Conservation (phyloP, 2,888 invertebrate species). For the Dicroscelio sp. region DNA sequence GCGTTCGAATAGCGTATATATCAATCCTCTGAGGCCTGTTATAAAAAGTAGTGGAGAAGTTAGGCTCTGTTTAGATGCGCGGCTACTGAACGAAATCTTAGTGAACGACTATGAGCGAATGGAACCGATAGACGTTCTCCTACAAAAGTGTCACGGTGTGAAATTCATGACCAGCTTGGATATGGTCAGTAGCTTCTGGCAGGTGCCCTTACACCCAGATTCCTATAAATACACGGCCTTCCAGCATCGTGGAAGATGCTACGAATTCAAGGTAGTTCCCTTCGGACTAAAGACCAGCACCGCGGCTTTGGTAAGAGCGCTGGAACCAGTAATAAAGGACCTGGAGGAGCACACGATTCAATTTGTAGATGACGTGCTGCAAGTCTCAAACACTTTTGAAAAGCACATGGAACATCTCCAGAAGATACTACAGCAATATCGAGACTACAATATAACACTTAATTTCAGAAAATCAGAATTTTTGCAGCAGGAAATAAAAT, state of each 20-base stretch:
- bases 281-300: no score
- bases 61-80: conserved; percentile 39
- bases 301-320: no score
- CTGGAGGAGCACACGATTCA: neutral
- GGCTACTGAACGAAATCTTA: no score
- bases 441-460: no score
- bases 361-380: neutral
- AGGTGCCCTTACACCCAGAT: no score
- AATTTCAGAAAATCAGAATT: no score
- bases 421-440: neutral
- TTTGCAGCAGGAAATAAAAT: neutral
- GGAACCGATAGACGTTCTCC: conserved; percentile 49
- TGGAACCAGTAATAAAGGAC: neutral
- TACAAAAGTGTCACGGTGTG: neutral
- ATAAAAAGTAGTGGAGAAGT: conserved; percentile 13
- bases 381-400: neutral
- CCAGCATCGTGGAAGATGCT: neutral
- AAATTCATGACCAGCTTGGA: conserved; percentile 9
- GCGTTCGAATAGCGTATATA: conserved; percentile 35
- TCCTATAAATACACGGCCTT: conserved; percentile 10
- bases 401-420: neutral
- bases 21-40: conserved; percentile 29
- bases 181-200: no score
- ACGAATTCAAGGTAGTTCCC: conserved; percentile 3
- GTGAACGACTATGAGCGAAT: conserved; percentile 33